Percentiles rank a stretch among this genome's conserved stretches.
These are phyloP conservation scores for Hemistola chrysoprasaria DNA, from an alignment of 2,888 invertebrate species.

Conservation along the genomic window DNA sequence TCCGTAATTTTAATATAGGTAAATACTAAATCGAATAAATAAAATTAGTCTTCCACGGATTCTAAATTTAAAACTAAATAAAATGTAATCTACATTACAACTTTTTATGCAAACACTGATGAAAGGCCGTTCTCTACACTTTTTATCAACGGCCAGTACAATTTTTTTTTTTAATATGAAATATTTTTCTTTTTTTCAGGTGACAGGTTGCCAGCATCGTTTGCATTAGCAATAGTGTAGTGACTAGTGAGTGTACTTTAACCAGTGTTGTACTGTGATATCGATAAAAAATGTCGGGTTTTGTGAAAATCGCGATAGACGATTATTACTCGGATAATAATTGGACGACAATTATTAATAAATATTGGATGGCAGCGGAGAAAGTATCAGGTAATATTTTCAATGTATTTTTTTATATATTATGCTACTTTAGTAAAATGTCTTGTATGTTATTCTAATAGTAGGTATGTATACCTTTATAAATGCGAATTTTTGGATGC, in stretches of 20 bases:
- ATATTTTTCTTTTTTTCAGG: constrained; percentile 56
- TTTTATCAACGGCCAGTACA: neutral
- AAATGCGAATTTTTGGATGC: no score
- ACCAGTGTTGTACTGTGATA: constrained; percentile 16
- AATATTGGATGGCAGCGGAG: constrained; percentile 87
- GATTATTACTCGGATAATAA: constrained; percentile 84
- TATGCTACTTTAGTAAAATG: neutral
- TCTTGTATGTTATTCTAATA: no score
- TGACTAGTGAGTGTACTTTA: constrained; percentile 52
- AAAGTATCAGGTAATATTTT: constrained; percentile 85
- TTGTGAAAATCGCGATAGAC: constrained; percentile 85
- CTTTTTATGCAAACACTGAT: no score
- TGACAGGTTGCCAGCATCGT: constrained; percentile 69
- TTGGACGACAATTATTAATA: constrained; percentile 84
- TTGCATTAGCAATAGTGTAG: constrained; percentile 33
- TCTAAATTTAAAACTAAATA: no score
- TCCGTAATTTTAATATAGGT: no score
- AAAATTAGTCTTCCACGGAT: no score
- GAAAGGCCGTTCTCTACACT: no score
- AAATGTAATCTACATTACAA: no score
- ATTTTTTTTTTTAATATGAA: constrained; percentile 4
- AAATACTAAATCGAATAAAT: no score
- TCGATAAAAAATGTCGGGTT: constrained; percentile 81
- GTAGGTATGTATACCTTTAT: no score
- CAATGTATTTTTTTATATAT: constrained; percentile 11